A percentile compares a stretch with the other conserved stretches of the same genome.
Evolutionary conservation across 2,888 invertebrate genomes (phyloP).

Genomic region (Mallateleia sp.): DNA sequence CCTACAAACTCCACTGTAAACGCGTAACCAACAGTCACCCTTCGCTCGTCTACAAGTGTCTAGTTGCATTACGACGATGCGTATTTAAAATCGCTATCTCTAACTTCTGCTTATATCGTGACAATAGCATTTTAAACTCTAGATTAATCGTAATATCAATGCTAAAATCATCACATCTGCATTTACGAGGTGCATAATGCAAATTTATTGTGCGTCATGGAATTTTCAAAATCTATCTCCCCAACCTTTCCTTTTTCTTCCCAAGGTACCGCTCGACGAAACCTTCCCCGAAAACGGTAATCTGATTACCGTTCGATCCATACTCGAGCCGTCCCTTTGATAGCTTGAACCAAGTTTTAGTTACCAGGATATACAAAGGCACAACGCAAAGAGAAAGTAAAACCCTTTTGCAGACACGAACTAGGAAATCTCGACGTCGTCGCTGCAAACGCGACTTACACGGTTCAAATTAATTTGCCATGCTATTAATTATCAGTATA

Average conservation of each 20-base stretch:
- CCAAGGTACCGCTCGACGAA: slow-evolving; percentile 52
- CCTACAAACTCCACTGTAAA: slow-evolving; percentile 55
- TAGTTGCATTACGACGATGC: slow-evolving; percentile 67
- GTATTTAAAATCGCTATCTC: slow-evolving; percentile 66
- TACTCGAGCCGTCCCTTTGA: slow-evolving; percentile 83
- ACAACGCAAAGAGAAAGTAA: slow-evolving; percentile 85
- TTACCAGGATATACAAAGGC: slow-evolving; percentile 84
- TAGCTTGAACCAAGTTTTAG: slow-evolving; percentile 64
- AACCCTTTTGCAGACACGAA: slow-evolving; percentile 65
- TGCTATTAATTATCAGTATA: too few species aligned
- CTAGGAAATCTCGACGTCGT: slow-evolving; percentile 81
- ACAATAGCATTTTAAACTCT: slow-evolving; percentile 76
- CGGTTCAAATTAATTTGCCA: background rate
- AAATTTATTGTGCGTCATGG: slow-evolving; percentile 89
- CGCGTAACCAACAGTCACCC: slow-evolving; percentile 68
- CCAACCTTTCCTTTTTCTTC: slow-evolving; percentile 13
- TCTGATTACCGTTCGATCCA: slow-evolving; percentile 79
- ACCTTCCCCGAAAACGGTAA: slow-evolving; percentile 41
- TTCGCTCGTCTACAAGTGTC: slow-evolving; percentile 62
- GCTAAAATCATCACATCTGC: slow-evolving; percentile 88
- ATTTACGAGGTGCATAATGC: slow-evolving; percentile 88
- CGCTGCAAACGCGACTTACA: slow-evolving; percentile 38
- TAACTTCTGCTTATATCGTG: slow-evolving; percentile 70
- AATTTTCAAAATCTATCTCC: slow-evolving; percentile 82
- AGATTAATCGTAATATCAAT: slow-evolving; percentile 82